Evolutionary conservation across 1,140 invertebrate species (phyloP).

Genomic region (Apolygus lucorum): DNA sequence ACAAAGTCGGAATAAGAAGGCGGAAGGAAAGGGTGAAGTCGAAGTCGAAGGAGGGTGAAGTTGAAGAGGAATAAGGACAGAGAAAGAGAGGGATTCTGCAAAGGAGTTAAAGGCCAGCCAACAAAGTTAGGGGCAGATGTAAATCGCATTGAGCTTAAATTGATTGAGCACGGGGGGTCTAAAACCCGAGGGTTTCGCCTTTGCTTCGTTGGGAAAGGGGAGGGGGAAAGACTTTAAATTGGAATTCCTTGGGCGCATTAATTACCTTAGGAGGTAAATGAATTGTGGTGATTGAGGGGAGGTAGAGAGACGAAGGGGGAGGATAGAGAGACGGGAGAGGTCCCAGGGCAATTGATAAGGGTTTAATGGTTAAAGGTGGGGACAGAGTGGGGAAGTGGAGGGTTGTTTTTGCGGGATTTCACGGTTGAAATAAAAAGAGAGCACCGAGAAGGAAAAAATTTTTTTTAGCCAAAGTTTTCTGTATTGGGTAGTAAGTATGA

Average conservation of each 20-base stretch:
- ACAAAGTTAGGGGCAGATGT: slow-evolving; percentile 20
- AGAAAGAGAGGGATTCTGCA: neutral
- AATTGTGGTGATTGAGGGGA: slow-evolving; percentile 25
- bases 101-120: slow-evolving; percentile 13
- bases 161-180: slow-evolving; percentile 19
- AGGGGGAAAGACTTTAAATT: slow-evolving; percentile 28
- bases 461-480: no score
- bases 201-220: no score
- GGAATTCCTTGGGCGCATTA: slow-evolving; percentile 29
- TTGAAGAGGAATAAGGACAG: neutral
- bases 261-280: slow-evolving; percentile 27
- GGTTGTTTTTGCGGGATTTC: no score
- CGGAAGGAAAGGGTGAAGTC: neutral
- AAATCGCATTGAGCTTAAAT: slow-evolving; percentile 23
- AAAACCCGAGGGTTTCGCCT: slow-evolving; percentile 16
- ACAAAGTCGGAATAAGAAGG: no score
- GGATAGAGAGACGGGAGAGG: neutral
- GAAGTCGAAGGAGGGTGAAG: neutral
- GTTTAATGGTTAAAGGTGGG: no score
- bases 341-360: no score
- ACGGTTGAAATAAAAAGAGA: no score
- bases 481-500: no score
- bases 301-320: neutral
- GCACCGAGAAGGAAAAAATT: no score
- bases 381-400: no score